phyloP scores from a whole-genome alignment of 2,113 vertebrate genomes.

The Strigops habroptila region DNA sequence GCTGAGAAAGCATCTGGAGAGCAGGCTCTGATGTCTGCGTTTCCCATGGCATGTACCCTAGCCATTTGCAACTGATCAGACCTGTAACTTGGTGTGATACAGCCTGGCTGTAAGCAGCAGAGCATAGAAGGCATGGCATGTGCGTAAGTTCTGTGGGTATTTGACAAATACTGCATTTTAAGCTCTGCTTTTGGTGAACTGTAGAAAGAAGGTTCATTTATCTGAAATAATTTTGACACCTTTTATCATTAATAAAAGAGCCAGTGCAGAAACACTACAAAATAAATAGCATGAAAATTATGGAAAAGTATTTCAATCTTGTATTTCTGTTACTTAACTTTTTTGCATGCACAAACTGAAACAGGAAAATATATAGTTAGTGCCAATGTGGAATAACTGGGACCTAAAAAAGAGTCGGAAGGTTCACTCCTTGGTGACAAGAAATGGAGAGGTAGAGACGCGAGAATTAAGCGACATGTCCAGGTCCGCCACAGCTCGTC shows the following conservation, averaged over 20 bases:
- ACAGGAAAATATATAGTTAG: not conserved
- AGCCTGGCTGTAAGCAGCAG: not conserved
- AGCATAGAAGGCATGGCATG: not conserved
- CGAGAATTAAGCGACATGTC: not conserved
- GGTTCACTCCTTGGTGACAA: not conserved
- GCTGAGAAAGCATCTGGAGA: not conserved
- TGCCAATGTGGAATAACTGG: not conserved
- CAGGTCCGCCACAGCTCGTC: not conserved
- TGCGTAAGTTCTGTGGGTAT: not conserved
- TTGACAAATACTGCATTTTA: not conserved
- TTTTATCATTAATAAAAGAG: not conserved
- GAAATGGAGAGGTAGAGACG: not conserved
- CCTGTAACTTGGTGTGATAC: not conserved
- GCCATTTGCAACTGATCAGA: not conserved
- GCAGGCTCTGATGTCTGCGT: not conserved
- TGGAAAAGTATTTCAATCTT: not conserved
- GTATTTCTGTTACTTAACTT: not conserved
- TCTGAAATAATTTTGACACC: slow-evolving; percentile 35
- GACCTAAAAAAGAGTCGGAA: not conserved
- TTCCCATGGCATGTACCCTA: not conserved
- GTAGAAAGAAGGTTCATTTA: not conserved
- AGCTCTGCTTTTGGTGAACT: not conserved
- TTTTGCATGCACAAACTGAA: not conserved
- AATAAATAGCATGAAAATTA: slow-evolving; percentile 71
- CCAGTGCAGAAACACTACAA: slow-evolving; percentile 1